These are phyloP conservation scores for Poecilia latipinna DNA, from an alignment of 2,113 vertebrate species.

Conservation along the genomic window DNA sequence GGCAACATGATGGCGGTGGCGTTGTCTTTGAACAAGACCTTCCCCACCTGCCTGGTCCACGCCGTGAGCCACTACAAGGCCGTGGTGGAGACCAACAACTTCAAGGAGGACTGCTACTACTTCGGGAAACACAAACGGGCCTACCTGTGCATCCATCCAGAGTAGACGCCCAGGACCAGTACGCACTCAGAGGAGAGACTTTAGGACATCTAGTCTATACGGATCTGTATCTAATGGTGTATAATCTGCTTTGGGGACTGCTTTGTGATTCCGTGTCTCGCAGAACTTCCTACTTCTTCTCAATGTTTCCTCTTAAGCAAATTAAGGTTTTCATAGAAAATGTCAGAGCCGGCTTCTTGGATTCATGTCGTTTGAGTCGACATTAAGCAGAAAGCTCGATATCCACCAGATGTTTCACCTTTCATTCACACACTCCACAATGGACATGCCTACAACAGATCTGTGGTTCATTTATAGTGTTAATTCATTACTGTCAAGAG, in stretches of 20 bases:
- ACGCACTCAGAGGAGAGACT: constrained; percentile 12
- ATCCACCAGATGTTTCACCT: background rate
- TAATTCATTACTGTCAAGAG: background rate
- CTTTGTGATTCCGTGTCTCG: constrained; percentile 18
- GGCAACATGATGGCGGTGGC: constrained; percentile 79
- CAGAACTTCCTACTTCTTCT: background rate
- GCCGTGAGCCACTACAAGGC: constrained; percentile 80
- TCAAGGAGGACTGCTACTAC: constrained; percentile 78
- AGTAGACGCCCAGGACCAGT: constrained; percentile 52
- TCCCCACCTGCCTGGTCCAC: constrained; percentile 79
- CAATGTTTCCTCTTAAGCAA: background rate
- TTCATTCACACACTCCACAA: background rate
- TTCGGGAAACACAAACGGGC: constrained; percentile 76
- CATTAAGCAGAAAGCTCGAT: background rate
- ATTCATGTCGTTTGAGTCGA: background rate
- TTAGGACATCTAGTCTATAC: constrained; percentile 22
- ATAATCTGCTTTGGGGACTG: constrained; percentile 34
- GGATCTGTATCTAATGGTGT: constrained; percentile 19
- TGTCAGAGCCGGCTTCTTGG: constrained; percentile 21
- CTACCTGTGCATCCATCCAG: constrained; percentile 77
- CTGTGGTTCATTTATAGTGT: background rate
- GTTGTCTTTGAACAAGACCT: constrained; percentile 59
- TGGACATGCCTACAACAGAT: background rate
- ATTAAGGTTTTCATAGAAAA: constrained; percentile 18
- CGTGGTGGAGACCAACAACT: constrained; percentile 81